Evolutionary conservation across 2,888 invertebrate species (phyloP).

Genomic region (Morinoia aosen): DNA sequence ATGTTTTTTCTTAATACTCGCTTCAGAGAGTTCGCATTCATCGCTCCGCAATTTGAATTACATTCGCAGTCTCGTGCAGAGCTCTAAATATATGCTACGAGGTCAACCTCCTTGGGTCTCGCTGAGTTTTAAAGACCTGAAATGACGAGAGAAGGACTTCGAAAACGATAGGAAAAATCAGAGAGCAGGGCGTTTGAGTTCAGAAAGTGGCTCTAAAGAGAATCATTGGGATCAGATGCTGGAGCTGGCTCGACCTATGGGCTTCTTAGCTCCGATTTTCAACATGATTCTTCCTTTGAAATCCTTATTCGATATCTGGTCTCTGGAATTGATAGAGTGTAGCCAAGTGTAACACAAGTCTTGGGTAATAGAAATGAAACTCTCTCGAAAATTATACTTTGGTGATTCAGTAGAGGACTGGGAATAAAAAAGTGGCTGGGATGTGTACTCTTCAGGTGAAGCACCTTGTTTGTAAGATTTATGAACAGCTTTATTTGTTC

Average conservation of each 20-base stretch:
- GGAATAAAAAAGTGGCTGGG: not conserved
- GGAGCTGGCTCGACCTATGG: not conserved
- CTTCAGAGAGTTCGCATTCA: too few relatives aligned
- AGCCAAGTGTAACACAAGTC: conserved; percentile 6
- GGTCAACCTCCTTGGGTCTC: not conserved
- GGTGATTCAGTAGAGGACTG: not conserved
- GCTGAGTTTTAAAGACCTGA: not conserved
- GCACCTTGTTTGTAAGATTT: not conserved
- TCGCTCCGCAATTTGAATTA: too few relatives aligned
- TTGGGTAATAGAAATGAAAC: not conserved
- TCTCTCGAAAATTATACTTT: not conserved
- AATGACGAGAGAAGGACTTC: not conserved
- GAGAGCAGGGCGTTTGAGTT: not conserved
- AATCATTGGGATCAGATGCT: conserved; percentile 10
- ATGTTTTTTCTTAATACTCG: too few relatives aligned
- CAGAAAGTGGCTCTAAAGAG: not conserved
- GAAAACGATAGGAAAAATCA: not conserved
- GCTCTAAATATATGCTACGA: not conserved
- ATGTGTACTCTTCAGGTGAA: not conserved
- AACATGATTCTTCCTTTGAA: conserved; percentile 1
- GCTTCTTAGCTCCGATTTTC: not conserved
- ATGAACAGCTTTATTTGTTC: not conserved
- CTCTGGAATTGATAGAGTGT: not conserved
- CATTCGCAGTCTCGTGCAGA: not conserved
- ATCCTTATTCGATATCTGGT: conserved; percentile 12